Evolutionary conservation across 1,140 invertebrate species (phyloP).

Genomic region (Drosophila paulistorum): DNA sequence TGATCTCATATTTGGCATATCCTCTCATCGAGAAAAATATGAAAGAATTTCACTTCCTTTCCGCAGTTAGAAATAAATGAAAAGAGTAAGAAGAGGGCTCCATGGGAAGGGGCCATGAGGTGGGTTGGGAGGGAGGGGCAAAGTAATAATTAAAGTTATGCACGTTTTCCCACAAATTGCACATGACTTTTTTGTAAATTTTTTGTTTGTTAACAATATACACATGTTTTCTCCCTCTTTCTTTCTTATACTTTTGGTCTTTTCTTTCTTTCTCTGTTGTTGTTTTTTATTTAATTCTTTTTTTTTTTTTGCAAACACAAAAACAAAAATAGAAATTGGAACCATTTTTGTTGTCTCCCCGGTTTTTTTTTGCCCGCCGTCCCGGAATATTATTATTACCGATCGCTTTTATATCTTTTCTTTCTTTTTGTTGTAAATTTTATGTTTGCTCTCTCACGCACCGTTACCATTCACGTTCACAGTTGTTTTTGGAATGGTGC

Average conservation of each 20-base stretch:
- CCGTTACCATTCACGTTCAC: constrained; percentile 78
- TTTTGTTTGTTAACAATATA: constrained; percentile 3
- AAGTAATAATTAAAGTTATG: constrained; percentile 14
- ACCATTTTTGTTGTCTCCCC: constrained; percentile 4
- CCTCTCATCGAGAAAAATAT: too few relatives aligned
- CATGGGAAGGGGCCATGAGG: too few relatives aligned
- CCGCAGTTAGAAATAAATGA: too few relatives aligned
- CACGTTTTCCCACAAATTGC: constrained; percentile 61
- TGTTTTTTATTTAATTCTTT: background rate
- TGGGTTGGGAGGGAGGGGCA: background rate
- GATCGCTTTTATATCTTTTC: background rate
- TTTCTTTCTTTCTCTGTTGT: background rate
- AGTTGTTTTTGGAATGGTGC: constrained; percentile 68
- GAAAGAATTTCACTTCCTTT: too few relatives aligned
- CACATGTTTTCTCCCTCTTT: background rate
- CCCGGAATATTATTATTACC: constrained; percentile 23
- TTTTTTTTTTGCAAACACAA: constrained; percentile 1
- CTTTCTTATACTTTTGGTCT: constrained; percentile 14
- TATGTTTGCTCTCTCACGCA: constrained; percentile 38
- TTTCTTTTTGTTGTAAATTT: constrained; percentile 8
- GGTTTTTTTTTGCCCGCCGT: constrained; percentile 1
- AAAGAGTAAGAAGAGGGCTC: too few relatives aligned
- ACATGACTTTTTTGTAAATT: constrained; percentile 34
- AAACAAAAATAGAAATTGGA: constrained; percentile 37
- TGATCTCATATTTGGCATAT: too few relatives aligned